Percentiles rank a stretch among this genome's conserved stretches.
phyloP scores from a whole-genome alignment of 2,888 invertebrate species.

The Erebia epiphron region DNA sequence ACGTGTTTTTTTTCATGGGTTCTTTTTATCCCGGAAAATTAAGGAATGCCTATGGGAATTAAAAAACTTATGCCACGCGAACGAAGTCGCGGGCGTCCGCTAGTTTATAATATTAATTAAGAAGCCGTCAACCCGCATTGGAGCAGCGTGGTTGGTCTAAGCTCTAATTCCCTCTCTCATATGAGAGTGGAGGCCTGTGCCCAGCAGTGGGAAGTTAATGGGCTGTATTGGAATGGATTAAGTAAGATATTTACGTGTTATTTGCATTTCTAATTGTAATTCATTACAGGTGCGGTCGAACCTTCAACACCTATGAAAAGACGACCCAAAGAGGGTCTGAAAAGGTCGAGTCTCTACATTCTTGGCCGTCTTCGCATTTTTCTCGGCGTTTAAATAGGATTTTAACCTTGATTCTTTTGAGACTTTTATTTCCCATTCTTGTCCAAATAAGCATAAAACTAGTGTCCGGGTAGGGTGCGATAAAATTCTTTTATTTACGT shows the following conservation, averaged over 20 bases:
- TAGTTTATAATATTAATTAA: too few species aligned
- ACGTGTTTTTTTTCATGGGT: too few species aligned
- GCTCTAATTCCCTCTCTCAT: too few species aligned
- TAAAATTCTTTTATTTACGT: not conserved
- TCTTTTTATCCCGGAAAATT: too few species aligned
- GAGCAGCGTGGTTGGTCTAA: too few species aligned
- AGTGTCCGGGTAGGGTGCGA: not conserved
- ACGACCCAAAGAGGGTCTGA: slow-evolving; percentile 1
- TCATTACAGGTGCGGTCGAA: not conserved
- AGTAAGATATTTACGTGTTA: not conserved
- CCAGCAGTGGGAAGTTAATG: too few species aligned
- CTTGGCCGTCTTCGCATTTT: not conserved
- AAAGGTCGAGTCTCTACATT: slow-evolving; percentile 1
- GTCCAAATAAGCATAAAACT: not conserved
- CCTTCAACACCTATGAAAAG: not conserved
- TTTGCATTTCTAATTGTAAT: slow-evolving; percentile 9
- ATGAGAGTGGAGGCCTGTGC: too few species aligned
- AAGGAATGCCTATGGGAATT: too few species aligned
- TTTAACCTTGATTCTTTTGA: slow-evolving; percentile 4
- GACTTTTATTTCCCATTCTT: not conserved
- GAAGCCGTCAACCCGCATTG: too few species aligned
- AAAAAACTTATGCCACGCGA: too few species aligned
- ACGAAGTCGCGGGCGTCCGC: too few species aligned
- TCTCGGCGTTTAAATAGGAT: slow-evolving; percentile 3
- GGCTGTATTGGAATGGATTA: too few species aligned